phyloP scores from a whole-genome alignment of 2,113 vertebrate species.

The Pteruthius melanotis region DNA sequence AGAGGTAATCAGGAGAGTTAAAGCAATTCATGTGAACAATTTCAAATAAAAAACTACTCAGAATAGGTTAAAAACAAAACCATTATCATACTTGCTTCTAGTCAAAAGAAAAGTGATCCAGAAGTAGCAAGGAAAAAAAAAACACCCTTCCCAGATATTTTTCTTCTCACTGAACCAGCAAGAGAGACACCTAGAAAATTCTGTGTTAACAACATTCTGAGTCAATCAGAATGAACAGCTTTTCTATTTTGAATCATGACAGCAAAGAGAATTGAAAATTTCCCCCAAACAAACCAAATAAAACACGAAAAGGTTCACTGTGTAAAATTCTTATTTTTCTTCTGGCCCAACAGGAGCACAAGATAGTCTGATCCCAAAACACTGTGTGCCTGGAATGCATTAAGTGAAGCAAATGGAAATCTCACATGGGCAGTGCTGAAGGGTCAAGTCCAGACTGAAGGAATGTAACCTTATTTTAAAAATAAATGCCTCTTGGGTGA shows the following conservation, averaged over 20 bases:
- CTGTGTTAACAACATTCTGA: not conserved
- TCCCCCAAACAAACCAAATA: not conserved
- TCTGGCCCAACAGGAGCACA: not conserved
- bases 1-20: not conserved
- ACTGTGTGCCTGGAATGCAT: slow-evolving; percentile 22
- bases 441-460: slow-evolving; percentile 35
- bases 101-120: not conserved
- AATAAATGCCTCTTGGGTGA: slow-evolving; percentile 16
- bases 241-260: not conserved
- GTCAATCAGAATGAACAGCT: not conserved
- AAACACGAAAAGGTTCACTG: not conserved
- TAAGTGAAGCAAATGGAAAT: slow-evolving; percentile 37
- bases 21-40: not conserved
- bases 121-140: not conserved
- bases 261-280: not conserved
- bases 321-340: not conserved
- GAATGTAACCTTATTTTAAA: slow-evolving; percentile 54
- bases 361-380: not conserved
- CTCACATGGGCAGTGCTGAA: not conserved
- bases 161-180: not conserved
- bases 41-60: not conserved
- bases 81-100: not conserved
- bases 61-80: not conserved
- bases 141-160: not conserved
- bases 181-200: not conserved